phyloP scores from a whole-genome alignment of 2,888 invertebrate species.

The Dyspetes luteomarginatus region DNA sequence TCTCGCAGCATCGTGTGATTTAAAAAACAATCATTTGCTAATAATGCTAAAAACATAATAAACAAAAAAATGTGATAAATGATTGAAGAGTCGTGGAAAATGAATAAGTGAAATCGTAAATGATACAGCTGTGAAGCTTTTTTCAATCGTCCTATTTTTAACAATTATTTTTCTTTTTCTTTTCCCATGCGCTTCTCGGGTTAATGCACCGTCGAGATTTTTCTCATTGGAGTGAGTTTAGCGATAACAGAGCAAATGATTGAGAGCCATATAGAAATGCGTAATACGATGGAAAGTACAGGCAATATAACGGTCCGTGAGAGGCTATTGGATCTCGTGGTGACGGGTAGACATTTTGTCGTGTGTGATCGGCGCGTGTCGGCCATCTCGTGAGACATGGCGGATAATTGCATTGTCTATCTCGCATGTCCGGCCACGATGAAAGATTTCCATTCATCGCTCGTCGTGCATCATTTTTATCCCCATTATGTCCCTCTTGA shows the following conservation, averaged over 20 bases:
- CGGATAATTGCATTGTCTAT: conserved; percentile 60
- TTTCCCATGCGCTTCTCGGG: background rate
- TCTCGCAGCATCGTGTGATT: conserved; percentile 53
- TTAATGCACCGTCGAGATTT: conserved; percentile 5
- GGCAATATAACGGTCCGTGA: conserved; percentile 27
- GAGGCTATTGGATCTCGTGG: conserved; percentile 48
- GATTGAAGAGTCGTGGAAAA: background rate
- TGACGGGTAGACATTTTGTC: conserved; percentile 38
- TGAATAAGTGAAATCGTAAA: conserved; percentile 20
- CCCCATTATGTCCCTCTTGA: no score
- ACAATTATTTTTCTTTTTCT: conserved; percentile 6
- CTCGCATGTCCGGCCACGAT: conserved; percentile 18
- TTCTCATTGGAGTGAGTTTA: conserved; percentile 40
- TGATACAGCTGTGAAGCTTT: conserved; percentile 10
- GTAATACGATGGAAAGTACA: conserved; percentile 23
- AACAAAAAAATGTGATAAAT: conserved; percentile 6
- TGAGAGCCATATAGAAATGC: conserved; percentile 27
- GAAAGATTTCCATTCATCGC: conserved; percentile 39
- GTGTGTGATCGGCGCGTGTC: no score
- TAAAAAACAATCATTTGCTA: conserved; percentile 6
- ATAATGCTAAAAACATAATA: background rate
- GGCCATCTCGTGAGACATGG: conserved; percentile 13
- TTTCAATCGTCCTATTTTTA: background rate
- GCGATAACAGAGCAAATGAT: conserved; percentile 36
- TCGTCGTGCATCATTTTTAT: background rate